These are phyloP conservation scores for Acleris sparsana DNA, from an alignment of 2,888 invertebrate species.

Conservation along the genomic window DNA sequence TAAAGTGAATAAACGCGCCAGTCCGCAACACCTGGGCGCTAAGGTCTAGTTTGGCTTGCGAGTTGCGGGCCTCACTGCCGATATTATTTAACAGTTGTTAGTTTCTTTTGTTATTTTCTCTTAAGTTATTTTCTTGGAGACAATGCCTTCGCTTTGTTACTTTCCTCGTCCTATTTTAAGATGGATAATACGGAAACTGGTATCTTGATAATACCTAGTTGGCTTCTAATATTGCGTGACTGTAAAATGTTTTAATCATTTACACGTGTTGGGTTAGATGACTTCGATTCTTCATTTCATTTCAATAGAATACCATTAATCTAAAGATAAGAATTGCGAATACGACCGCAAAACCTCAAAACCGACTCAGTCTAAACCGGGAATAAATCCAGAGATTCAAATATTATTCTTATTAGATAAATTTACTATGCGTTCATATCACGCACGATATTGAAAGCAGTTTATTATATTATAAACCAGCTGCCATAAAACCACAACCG, in stretches of 20 bases:
- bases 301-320: no score
- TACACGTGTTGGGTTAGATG: not conserved
- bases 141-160: slow-evolving; percentile 30
- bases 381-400: no score
- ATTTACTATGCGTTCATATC: not conserved
- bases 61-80: slow-evolving; percentile 42
- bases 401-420: no score
- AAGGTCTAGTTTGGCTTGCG: slow-evolving; percentile 61
- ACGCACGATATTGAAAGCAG: not conserved
- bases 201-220: slow-evolving; percentile 7
- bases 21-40: slow-evolving; percentile 53
- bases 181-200: slow-evolving; percentile 26
- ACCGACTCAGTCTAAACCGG: no score
- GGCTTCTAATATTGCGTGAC: not conserved
- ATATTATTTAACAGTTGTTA: slow-evolving; percentile 43
- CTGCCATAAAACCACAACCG: slow-evolving; percentile 12
- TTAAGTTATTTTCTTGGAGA: slow-evolving; percentile 36
- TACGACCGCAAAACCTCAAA: no score
- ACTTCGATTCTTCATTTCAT: no score
- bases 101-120: slow-evolving; percentile 37
- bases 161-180: slow-evolving; percentile 32
- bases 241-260: not conserved
- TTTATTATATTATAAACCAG: not conserved
- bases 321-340: no score
- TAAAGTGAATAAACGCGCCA: slow-evolving; percentile 44